Evolutionary conservation across 1,140 invertebrate genomes (phyloP), one percentile per base, ranked within the genome.

Genomic region (Diuraphis noxia): DNA sequence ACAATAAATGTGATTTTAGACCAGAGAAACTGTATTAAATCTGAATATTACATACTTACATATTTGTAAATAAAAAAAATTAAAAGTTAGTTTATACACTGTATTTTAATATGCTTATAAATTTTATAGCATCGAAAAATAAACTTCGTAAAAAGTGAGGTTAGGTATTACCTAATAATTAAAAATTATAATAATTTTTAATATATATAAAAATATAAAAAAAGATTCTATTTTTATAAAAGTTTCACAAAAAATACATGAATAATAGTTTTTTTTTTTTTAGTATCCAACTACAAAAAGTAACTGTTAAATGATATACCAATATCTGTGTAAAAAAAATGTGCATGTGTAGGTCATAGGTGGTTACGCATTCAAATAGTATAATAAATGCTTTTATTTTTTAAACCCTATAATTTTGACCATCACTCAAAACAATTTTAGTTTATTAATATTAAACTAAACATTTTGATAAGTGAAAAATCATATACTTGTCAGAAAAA

Each of bases 311-410:
- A 77, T 36, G 8, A 77, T 36, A 36, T 36, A 2, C 19, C 34
- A 36, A 36, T 77, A 77, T 77, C 5, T 36, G 7, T 36, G 34
- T 36, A 0, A 9, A 79, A 79, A 77, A 36, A 79, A 36, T 36
- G 7, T n/a, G n/a, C n/a, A 34, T n/a, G 34, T 72, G 56, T 17
- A 34, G 34, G 34, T 79, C 7, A 21, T 36, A 0, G 17, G 6
- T 79, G 72, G 17, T 36, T 8, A 34, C 34, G 30, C n/a, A 72
- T 79, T 79, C 6, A 79, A 79, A 79, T 79, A 79, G 19, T 36
- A 79, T 72, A 72, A 72, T 72, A 72, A 72, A 72, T 72, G n/a
- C 30, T 72, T 72, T 72, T n/a, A n/a, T 72, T 72, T 46, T 63
- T 72, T 72, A 72, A 72, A 79, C 34, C n/a, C 34, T 36, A 79